A percentile compares a stretch with the other conserved stretches of the same genome.
phyloP scores from a whole-genome alignment of 2,888 invertebrate genomes.

The Epinotia nisella region DNA sequence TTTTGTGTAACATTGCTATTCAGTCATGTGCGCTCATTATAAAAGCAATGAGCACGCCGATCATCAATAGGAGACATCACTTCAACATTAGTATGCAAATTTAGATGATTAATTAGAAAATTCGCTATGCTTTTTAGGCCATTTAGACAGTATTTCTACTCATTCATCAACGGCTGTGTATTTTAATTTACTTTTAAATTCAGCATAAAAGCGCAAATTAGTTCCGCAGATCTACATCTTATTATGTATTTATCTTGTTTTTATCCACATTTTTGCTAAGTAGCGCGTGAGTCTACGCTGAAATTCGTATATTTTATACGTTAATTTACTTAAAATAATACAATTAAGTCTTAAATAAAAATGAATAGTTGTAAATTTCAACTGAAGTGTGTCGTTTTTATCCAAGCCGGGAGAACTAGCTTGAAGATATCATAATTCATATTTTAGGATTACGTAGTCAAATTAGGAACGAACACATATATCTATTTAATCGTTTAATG shows the following conservation, averaged over 20 bases:
- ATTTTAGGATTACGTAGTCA: not conserved
- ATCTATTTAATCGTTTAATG: no score
- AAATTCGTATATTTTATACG: slow-evolving; percentile 4
- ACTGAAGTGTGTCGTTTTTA: not conserved
- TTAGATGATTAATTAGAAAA: slow-evolving; percentile 34
- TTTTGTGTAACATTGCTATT: slow-evolving; percentile 21
- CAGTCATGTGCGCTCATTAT: slow-evolving; percentile 58
- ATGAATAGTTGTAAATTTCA: not conserved
- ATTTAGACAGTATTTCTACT: not conserved
- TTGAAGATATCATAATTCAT: not conserved
- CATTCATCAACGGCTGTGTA: not conserved
- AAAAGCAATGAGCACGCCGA: slow-evolving; percentile 58
- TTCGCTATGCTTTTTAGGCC: slow-evolving; percentile 16
- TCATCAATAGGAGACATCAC: slow-evolving; percentile 36
- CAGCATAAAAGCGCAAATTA: slow-evolving; percentile 9
- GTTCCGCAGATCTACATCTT: slow-evolving; percentile 1
- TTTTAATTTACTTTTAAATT: slow-evolving; percentile 10
- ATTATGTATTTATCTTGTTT: slow-evolving; percentile 5
- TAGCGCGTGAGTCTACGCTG: slow-evolving; percentile 17
- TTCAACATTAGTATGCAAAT: slow-evolving; percentile 37
- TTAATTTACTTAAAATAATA: slow-evolving; percentile 17
- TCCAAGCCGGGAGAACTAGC: not conserved
- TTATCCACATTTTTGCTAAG: not conserved
- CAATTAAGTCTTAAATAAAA: not conserved
- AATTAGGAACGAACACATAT: not conserved